Evolutionary conservation across 2,113 vertebrate genomes (phyloP).

Genomic region (Myiagra hebetior): DNA sequence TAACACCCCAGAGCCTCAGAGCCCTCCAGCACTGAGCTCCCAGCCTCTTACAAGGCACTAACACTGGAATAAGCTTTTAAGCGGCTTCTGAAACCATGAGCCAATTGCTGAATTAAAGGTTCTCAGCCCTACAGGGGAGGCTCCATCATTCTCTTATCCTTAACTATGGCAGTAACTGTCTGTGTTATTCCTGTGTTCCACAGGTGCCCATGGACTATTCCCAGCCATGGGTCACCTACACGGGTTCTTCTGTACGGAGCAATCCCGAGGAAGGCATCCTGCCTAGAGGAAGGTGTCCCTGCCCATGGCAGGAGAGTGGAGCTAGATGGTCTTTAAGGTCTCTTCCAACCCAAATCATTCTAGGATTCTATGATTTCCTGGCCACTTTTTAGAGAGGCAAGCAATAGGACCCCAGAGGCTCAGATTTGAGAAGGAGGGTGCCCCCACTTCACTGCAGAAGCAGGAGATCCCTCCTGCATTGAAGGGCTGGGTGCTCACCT

Average conservation of each 20-base stretch:
- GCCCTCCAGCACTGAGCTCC: not conserved
- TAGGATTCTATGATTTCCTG: not conserved
- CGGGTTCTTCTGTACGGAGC: not conserved
- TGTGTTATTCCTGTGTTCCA: not conserved
- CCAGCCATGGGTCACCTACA: no score
- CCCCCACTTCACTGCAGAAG: accelerated
- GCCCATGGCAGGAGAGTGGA: not conserved
- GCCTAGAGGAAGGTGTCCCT: not conserved
- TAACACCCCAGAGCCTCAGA: not conserved
- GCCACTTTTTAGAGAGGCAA: not conserved
- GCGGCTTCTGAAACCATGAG: not conserved
- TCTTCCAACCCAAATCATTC: not conserved
- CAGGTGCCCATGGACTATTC: not conserved
- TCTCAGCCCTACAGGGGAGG: not conserved
- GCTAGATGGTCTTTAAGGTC: not conserved
- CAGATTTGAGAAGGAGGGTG: not conserved
- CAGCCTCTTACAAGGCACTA: not conserved
- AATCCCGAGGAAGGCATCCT: not conserved
- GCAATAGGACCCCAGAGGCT: not conserved
- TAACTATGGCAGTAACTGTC: not conserved
- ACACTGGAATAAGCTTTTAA: not conserved
- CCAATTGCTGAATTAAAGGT: not conserved
- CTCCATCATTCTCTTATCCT: not conserved
- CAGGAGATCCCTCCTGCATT: not conserved
- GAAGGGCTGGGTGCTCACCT: not conserved